Evolutionary conservation across 2,888 invertebrate genomes (phyloP).

Genomic region (Himalopsyche kuldschensis): DNA sequence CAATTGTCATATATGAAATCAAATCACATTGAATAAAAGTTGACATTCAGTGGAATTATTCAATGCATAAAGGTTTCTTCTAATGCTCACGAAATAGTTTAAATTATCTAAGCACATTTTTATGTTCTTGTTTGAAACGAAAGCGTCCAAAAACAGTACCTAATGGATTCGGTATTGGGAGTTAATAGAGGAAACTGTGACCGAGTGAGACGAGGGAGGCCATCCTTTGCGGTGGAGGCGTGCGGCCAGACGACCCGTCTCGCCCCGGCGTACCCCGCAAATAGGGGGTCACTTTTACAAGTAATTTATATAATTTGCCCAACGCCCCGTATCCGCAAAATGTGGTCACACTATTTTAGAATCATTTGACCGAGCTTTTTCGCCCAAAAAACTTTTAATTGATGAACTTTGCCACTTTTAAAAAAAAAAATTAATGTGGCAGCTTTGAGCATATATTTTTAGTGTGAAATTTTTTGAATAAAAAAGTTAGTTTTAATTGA

Average conservation of each 20-base stretch:
- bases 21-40: too few relatives aligned
- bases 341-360: background rate
- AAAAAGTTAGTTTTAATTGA: too few relatives aligned
- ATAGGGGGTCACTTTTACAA: background rate
- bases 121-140: too few relatives aligned
- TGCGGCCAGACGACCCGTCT: background rate
- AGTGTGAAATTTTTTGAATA: too few relatives aligned
- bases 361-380: background rate
- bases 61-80: too few relatives aligned
- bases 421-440: background rate
- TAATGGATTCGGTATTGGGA: background rate
- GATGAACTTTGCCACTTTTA: background rate
- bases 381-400: background rate
- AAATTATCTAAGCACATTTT: too few relatives aligned
- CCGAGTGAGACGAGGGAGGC: background rate
- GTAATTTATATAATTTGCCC: background rate
- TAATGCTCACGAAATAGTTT: too few relatives aligned
- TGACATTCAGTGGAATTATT: too few relatives aligned
- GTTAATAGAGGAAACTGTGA: background rate
- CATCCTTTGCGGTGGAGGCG: background rate
- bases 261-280: background rate
- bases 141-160: background rate
- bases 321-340: background rate
- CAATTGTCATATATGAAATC: too few relatives aligned
- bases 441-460: too few relatives aligned